Conservation (phyloP, 2,113 vertebrate genomes). For the Pitta sordida region DNA sequence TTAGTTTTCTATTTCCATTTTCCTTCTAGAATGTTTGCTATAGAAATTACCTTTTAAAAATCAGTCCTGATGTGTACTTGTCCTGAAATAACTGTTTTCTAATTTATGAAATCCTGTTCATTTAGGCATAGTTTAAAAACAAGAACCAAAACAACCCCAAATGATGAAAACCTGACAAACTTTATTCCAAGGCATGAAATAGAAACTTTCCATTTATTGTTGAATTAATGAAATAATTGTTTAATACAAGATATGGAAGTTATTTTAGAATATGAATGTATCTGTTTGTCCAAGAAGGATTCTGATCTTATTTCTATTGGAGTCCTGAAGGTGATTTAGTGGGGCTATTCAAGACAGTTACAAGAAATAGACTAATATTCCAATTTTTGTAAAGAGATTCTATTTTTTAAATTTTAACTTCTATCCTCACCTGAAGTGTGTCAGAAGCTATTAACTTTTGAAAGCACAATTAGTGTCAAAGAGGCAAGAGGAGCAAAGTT, state of each 20-base stretch:
- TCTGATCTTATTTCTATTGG: not conserved
- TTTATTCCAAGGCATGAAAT: not conserved
- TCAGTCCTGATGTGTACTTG: not conserved
- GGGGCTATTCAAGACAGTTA: not conserved
- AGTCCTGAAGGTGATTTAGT: not conserved
- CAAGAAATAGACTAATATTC: not conserved
- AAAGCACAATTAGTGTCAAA: not conserved
- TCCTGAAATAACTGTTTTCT: not conserved
- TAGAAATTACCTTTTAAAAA: not conserved
- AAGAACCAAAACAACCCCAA: not conserved
- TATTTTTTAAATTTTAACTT: not conserved
- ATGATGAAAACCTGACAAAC: not conserved
- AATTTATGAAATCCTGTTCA: not conserved
- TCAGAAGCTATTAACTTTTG: not conserved
- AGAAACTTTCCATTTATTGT: not conserved
- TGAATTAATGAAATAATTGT: not conserved
- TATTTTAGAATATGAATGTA: not conserved
- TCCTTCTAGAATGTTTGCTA: not conserved
- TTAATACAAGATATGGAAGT: not conserved
- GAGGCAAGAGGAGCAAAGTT: not conserved
- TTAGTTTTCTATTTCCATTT: not conserved
- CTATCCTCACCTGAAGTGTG: not conserved
- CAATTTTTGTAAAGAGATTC: not conserved
- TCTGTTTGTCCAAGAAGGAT: not conserved
- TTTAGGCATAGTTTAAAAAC: not conserved